A percentile compares a stretch with the other conserved stretches of the same genome.
Conservation (phyloP, 2,113 vertebrate species). For the Gobius niger region DNA sequence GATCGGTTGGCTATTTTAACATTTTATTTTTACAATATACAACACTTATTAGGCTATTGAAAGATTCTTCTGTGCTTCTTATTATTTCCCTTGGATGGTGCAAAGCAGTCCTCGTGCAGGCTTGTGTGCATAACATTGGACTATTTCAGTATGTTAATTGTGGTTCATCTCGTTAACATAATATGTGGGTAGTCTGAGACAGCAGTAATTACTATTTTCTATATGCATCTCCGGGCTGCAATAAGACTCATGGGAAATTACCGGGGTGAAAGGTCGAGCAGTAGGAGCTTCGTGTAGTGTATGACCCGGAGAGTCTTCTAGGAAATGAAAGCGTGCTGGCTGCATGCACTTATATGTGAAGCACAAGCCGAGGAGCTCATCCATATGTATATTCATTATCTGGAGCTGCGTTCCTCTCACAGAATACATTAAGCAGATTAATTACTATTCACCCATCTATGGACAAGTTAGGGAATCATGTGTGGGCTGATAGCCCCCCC, state of each 20-base stretch:
- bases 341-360: slow-evolving; percentile 54
- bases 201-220: slow-evolving; percentile 58
- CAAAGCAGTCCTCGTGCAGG: slow-evolving; percentile 27
- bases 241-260: slow-evolving; percentile 64
- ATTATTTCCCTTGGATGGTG: slow-evolving; percentile 23
- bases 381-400: slow-evolving; percentile 68
- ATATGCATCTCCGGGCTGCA: slow-evolving; percentile 38
- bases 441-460: slow-evolving; percentile 59
- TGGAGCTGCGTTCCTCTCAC: slow-evolving; percentile 47
- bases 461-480: slow-evolving; percentile 15
- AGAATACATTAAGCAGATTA: slow-evolving; percentile 65
- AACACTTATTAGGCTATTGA: slow-evolving; percentile 2
- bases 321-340: slow-evolving; percentile 38
- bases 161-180: slow-evolving; percentile 58
- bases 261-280: slow-evolving; percentile 56
- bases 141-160: slow-evolving; percentile 59
- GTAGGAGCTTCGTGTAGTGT: slow-evolving; percentile 38
- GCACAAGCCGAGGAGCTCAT: slow-evolving; percentile 55
- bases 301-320: slow-evolving; percentile 53
- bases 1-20: too few species aligned
- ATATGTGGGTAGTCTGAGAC: slow-evolving; percentile 61
- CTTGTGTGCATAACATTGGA: slow-evolving; percentile 14
- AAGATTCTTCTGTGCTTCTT: not conserved
- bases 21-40: not conserved
- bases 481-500: slow-evolving; percentile 46